Evolutionary conservation across 2,888 invertebrate genomes (phyloP).

Genomic region (Diplazon laetatorius): DNA sequence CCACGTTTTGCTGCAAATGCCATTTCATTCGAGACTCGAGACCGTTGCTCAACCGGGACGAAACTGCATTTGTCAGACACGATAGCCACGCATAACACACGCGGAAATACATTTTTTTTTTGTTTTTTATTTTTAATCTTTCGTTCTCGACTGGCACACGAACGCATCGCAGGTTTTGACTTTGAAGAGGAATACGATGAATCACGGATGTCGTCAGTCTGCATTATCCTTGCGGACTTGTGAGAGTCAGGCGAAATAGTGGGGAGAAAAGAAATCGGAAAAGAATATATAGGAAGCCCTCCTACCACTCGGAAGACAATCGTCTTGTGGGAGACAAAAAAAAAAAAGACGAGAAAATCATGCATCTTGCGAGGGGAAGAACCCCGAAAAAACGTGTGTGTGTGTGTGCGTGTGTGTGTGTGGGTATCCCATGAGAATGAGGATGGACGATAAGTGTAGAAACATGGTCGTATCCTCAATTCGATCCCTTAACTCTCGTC

Average conservation of each 20-base stretch:
- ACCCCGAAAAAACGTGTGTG: conserved; percentile 49
- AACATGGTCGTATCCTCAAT: conserved; percentile 17
- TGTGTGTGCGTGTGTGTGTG: too few relatives aligned
- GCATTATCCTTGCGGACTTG: conserved; percentile 17
- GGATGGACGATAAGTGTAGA: conserved; percentile 40
- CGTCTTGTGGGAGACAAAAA: conserved; percentile 1
- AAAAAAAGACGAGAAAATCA: conserved; percentile 22
- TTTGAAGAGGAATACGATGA: too few relatives aligned
- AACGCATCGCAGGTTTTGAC: too few relatives aligned
- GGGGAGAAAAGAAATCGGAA: conserved; percentile 24
- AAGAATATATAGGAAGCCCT: conserved; percentile 13
- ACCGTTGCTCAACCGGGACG: conserved; percentile 24
- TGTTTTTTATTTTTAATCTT: too few relatives aligned
- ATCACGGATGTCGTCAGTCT: too few relatives aligned
- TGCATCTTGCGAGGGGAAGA: conserved; percentile 34
- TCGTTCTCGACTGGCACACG: too few relatives aligned
- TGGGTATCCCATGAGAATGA: conserved; percentile 54
- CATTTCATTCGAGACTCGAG: conserved; percentile 42
- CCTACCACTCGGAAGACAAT: conserved; percentile 10
- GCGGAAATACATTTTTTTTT: conserved; percentile 15
- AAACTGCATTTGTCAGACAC: conserved; percentile 49
- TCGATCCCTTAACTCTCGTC: conserved; percentile 11
- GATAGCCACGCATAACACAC: conserved; percentile 26
- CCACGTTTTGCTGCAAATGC: conserved; percentile 13
- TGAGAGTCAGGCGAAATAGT: too few relatives aligned